phyloP scores from a whole-genome alignment of 1,140 invertebrate genomes.

The Musca vetustissima region DNA sequence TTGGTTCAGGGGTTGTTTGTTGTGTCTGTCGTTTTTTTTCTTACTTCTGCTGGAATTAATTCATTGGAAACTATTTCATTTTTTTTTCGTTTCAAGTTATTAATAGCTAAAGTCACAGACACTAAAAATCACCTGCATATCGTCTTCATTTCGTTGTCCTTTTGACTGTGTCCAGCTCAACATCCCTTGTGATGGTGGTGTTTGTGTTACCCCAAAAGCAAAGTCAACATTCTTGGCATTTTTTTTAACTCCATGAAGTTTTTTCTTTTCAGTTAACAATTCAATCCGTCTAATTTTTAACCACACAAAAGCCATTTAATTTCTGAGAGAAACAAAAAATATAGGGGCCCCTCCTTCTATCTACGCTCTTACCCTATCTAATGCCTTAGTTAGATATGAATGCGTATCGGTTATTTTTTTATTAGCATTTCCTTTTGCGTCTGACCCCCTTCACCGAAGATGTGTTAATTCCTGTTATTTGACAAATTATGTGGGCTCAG shows the following conservation, averaged over 20 bases:
- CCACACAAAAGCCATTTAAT: slow-evolving; percentile 8
- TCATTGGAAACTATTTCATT: no score
- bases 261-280: no score
- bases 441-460: not conserved
- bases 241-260: no score
- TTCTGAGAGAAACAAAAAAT: not conserved
- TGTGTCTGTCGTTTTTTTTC: slow-evolving; percentile 9
- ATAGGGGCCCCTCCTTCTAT: not conserved
- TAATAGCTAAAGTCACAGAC: no score
- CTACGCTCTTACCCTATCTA: not conserved
- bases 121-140: no score
- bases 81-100: no score
- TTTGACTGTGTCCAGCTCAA: no score
- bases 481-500: slow-evolving; percentile 28
- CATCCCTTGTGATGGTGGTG: no score
- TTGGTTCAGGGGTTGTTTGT: slow-evolving; percentile 11
- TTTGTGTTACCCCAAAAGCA: no score
- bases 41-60: not conserved
- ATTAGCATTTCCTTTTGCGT: not conserved
- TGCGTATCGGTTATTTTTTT: not conserved
- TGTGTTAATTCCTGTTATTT: slow-evolving; percentile 16
- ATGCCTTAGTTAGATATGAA: not conserved
- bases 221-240: no score
- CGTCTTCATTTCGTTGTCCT: no score
- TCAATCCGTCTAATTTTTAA: no score